Percentiles rank a stretch among this genome's conserved stretches.
Evolutionary conservation across 2,888 invertebrate genomes (phyloP).

Genomic region (Pheosia gnoma): DNA sequence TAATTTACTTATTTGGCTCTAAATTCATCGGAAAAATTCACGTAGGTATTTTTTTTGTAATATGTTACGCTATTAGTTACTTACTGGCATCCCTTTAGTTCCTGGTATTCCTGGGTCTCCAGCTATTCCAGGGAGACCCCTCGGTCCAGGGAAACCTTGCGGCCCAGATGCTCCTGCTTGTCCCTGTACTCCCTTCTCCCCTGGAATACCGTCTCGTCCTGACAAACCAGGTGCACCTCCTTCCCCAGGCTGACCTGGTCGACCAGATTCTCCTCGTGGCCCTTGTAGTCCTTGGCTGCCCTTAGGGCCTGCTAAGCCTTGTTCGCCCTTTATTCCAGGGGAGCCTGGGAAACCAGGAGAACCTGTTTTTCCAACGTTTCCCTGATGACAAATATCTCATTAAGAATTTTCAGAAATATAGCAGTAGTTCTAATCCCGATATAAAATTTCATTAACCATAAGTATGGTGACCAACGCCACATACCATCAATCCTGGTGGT

Average conservation of each 20-base stretch:
- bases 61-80: slow-evolving; percentile 16
- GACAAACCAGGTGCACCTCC: slow-evolving; percentile 88
- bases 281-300: slow-evolving; percentile 93
- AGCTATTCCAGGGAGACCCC: slow-evolving; percentile 89
- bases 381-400: slow-evolving; percentile 75
- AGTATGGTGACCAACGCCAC: slow-evolving; percentile 29
- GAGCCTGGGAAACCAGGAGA: slow-evolving; percentile 93
- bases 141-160: slow-evolving; percentile 92
- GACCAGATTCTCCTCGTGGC: slow-evolving; percentile 91
- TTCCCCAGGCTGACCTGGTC: slow-evolving; percentile 91
- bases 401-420: not conserved
- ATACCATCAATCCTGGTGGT: slow-evolving; percentile 89
- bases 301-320: slow-evolving; percentile 89
- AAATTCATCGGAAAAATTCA: not conserved
- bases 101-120: slow-evolving; percentile 91
- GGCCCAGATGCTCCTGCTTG: slow-evolving; percentile 88
- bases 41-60: too few species aligned
- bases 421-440: too few species aligned
- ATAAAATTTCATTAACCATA: too few species aligned
- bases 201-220: slow-evolving; percentile 92
- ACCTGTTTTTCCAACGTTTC: slow-evolving; percentile 92
- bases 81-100: slow-evolving; percentile 89
- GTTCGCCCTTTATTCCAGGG: slow-evolving; percentile 92
- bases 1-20: not conserved
- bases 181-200: slow-evolving; percentile 92